A percentile compares a stretch with the other conserved stretches of the same genome.
phyloP scores from a whole-genome alignment of 2,113 vertebrate genomes.

The Mastomys natalensis region DNA sequence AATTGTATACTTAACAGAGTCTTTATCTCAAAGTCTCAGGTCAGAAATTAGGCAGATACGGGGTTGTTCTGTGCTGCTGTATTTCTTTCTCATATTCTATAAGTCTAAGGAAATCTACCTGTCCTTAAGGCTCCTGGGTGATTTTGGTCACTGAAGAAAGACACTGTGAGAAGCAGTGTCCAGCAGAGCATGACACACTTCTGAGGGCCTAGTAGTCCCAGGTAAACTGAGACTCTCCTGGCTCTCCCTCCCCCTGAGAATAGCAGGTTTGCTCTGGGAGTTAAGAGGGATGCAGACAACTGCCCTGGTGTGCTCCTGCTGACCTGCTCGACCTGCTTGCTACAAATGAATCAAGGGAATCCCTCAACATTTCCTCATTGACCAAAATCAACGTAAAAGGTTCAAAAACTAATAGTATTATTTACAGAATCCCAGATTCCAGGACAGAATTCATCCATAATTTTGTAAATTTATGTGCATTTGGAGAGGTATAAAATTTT shows the following conservation, averaged over 20 bases:
- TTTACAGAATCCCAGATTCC: neutral
- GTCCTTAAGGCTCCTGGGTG: neutral
- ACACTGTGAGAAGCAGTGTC: rapidly evolving
- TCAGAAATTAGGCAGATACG: neutral
- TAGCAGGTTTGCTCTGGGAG: rapidly evolving
- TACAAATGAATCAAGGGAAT: rapidly evolving
- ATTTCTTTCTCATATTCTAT: neutral
- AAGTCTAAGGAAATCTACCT: rapidly evolving
- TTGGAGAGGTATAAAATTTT: neutral
- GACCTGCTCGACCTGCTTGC: neutral
- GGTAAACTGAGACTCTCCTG: neutral
- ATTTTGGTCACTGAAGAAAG: neutral
- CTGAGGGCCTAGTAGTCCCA: neutral
- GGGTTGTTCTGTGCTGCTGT: rapidly evolving
- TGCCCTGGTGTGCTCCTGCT: rapidly evolving
- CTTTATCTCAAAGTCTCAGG: rapidly evolving
- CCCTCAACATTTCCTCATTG: neutral
- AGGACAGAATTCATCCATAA: neutral
- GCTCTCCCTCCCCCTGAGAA: neutral
- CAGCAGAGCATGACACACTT: neutral
- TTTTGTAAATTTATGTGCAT: neutral
- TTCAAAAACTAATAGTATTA: rapidly evolving
- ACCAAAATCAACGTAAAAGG: neutral
- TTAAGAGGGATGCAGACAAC: neutral
- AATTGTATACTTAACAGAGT: neutral